Conservation (phyloP, 1,140 invertebrate genomes). For the Parapsyche elsis region DNA sequence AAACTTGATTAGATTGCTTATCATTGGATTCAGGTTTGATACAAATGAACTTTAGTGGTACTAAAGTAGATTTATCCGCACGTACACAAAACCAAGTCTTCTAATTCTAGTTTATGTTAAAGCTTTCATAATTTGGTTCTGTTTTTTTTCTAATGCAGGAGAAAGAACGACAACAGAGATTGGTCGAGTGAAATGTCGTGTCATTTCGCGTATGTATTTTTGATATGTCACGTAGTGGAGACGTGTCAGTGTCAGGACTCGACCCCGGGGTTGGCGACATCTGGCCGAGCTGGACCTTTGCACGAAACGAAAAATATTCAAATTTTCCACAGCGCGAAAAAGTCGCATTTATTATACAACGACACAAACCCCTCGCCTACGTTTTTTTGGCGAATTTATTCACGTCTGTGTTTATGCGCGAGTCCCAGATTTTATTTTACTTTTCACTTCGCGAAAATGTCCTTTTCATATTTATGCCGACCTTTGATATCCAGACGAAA, state of each 20-base stretch:
- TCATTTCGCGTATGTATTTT: not conserved
- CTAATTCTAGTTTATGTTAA: too few species aligned
- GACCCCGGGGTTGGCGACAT: not conserved
- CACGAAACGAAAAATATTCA: not conserved
- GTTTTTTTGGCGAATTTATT: not conserved
- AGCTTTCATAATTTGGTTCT: too few species aligned
- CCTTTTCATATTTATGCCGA: constrained; percentile 3
- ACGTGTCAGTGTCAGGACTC: not conserved
- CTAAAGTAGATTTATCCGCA: too few species aligned
- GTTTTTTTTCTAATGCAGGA: too few species aligned
- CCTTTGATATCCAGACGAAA: not conserved
- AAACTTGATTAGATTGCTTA: too few species aligned
- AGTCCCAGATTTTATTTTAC: constrained; percentile 5
- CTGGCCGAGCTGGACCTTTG: not conserved
- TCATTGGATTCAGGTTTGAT: too few species aligned
- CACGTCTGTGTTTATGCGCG: not conserved
- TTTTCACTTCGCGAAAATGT: constrained; percentile 4
- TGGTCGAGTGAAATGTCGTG: not conserved
- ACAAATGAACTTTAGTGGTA: too few species aligned
- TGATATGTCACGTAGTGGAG: too few species aligned
- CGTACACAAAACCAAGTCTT: too few species aligned
- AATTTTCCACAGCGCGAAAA: not conserved
- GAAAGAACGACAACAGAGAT: too few species aligned
- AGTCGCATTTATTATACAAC: constrained; percentile 5
- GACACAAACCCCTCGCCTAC: too few species aligned